Base-by-base conservation (phyloP, 2,797 vertebrate genomes). In the Pipistrellus kuhlii region DNA sequence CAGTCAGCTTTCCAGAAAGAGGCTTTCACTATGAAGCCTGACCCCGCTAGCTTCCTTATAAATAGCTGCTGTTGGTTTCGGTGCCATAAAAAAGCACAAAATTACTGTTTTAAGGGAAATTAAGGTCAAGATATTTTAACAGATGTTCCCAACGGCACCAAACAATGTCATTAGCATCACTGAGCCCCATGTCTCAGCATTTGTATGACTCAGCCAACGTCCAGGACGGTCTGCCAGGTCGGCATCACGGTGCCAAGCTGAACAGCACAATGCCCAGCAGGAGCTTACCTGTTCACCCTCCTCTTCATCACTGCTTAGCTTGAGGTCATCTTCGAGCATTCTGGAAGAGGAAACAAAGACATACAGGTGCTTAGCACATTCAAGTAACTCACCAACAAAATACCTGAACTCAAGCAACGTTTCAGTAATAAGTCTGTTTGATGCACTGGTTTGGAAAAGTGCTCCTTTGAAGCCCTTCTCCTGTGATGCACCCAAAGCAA, bases 241-340 rank as follows among this genome's bases (percentile, higher is more conserved):
- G 59, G 30, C 0, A 0, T 11, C 38, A 13, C 0, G 8, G 2
- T 1, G 9, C n/a, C 18, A 44, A 9, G 25, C 23, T 59, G 51
- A 76, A 84, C 48, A 62, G 55, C 0, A 15, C 12, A 66, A n/a
- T 27, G 41, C 2, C 8, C 27, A 72, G 77, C 48, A 11, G 81
- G 12, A 82, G 92, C 98, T 97, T 97, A 99, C 98, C 98, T 98
- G 98, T 51, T 98, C 98, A 93, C 95, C 98, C 48, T 98, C 98
- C 18, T 98, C 98, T 89, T 99, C 98, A 6, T 99, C 98, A 8
- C 98, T 99, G 85, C 98, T 99, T 94, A 99, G 97, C 93, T 99
- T 99, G 88, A 99, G 98, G 96, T 99, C 98, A 98, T 99, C 98
- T 98, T 98, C 98, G 93, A 99, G 97, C 97, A 98, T 98, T 97